Base-by-base conservation (phyloP, 2,888 invertebrate species). In the Flexamia atlantica region DNA sequence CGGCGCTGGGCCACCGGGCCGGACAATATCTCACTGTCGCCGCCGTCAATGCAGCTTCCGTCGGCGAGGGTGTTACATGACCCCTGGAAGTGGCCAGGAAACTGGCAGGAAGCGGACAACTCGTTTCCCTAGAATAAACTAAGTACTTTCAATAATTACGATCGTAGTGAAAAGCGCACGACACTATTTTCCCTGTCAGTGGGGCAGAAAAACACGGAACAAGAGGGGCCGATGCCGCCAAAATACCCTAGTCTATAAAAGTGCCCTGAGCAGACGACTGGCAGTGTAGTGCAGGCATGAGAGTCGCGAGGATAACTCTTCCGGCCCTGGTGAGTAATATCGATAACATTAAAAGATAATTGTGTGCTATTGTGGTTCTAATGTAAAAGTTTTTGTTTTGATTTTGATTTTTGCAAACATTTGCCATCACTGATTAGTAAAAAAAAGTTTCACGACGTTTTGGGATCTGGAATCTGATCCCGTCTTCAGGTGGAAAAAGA, bases 141-240 rank as follows among this genome's bases (percentile, higher is more conserved):
- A 46, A 82, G 57, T 72, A 72, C 82, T 70, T 70, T 50, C 70
- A 72, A 82, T 82, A 82, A 82, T 82, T 82, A 82, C 72, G 25
- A 46, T 46, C 64, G 40, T 30, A 80, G 84, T 32, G 84, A 84
- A 83, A 83, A 83, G 79, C 20, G 42, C 28, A 83, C 70, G 42
- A 84, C 32, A 81, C 72, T 32, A 84, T 84, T 84, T 84, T 84
- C 84, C 50, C 46, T 80, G 70, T 79, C 84, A 84, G 84, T 81
- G 79, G 84, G 84, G 84, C 84, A 84, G 80, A 84, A 84, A 84
- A 84, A 70, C 50, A 36, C 79, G 70, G 82, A 72, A 72, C 70
- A 82, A 72, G 30, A 3, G n/a, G 17, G 42, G 17, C 30, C 20
- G 81, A 30, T 23, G 81, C 64, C 1, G 17, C 60, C 64, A 81